Conservation (phyloP, 2,888 invertebrate genomes). For the Cantharis lateralis region DNA sequence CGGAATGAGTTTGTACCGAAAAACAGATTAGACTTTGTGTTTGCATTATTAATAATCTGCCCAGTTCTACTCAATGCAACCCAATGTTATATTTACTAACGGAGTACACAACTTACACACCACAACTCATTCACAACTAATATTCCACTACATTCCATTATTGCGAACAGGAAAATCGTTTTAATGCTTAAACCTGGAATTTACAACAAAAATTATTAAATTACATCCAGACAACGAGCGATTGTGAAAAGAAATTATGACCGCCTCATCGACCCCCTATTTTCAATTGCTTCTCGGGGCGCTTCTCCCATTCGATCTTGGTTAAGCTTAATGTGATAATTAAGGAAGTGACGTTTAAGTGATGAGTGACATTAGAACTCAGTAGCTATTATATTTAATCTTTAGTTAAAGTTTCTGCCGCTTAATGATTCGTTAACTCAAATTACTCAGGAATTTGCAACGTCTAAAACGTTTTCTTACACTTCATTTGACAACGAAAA, state of each 20-base stretch:
- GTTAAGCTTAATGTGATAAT: constrained; percentile 53
- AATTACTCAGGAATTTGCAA: constrained; percentile 49
- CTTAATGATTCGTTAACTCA: constrained; percentile 56
- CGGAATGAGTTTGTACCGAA: neutral
- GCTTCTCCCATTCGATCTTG: constrained; percentile 26
- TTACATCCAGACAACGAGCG: neutral
- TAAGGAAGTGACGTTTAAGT: constrained; percentile 56
- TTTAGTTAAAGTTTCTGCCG: constrained; percentile 53
- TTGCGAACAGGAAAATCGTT: neutral
- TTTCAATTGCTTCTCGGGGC: constrained; percentile 13
- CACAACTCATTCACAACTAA: neutral
- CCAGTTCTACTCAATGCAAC: neutral
- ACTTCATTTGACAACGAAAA: constrained; percentile 23
- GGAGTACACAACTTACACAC: neutral
- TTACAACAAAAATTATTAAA: neutral
- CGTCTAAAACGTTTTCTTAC: constrained; percentile 38
- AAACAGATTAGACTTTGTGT: neutral
- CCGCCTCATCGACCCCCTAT: neutral
- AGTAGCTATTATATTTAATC: constrained; percentile 57
- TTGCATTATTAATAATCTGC: neutral
- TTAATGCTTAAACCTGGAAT: neutral
- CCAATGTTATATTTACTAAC: neutral
- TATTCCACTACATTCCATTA: neutral
- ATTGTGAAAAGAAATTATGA: neutral
- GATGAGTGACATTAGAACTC: constrained; percentile 57